These are phyloP conservation scores for Drosophila borborema DNA, from an alignment of 2,888 invertebrate genomes.

Conservation along the genomic window DNA sequence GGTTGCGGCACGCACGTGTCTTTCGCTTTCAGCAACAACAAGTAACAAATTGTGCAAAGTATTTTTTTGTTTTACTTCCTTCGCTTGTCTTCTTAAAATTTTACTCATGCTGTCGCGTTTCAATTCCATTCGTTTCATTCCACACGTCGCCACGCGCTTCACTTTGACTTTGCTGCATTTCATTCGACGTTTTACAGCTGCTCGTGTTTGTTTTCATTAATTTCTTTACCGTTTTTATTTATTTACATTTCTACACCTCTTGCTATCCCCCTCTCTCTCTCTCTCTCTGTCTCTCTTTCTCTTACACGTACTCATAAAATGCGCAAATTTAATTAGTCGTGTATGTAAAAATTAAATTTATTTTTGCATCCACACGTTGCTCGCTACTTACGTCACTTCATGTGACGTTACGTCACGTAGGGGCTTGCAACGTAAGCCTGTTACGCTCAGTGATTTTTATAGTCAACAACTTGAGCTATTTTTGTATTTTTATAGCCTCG, in stretches of 20 bases:
- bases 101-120: constrained; percentile 60
- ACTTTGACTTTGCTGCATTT: constrained; percentile 1
- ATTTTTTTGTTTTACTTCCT: constrained; percentile 2
- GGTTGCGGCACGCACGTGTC: constrained; percentile 57
- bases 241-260: constrained; percentile 49
- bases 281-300: neutral
- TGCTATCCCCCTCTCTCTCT: neutral
- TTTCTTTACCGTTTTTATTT: constrained; percentile 66
- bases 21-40: constrained; percentile 30
- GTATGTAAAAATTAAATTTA: constrained; percentile 73
- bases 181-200: constrained; percentile 52
- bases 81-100: constrained; percentile 71
- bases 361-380: constrained; percentile 32
- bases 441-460: constrained; percentile 27
- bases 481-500: constrained; percentile 21
- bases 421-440: constrained; percentile 5
- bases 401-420: neutral
- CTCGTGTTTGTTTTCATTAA: constrained; percentile 76
- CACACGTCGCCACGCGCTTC: constrained; percentile 5
- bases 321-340: constrained; percentile 78
- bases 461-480: neutral
- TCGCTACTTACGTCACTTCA: constrained; percentile 1
- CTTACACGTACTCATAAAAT: constrained; percentile 64
- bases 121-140: constrained; percentile 24
- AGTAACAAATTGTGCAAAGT: constrained; percentile 52